These are phyloP conservation scores for Lordiphosa stackelbergi DNA, from an alignment of 1,140 invertebrate species.

Conservation along the genomic window DNA sequence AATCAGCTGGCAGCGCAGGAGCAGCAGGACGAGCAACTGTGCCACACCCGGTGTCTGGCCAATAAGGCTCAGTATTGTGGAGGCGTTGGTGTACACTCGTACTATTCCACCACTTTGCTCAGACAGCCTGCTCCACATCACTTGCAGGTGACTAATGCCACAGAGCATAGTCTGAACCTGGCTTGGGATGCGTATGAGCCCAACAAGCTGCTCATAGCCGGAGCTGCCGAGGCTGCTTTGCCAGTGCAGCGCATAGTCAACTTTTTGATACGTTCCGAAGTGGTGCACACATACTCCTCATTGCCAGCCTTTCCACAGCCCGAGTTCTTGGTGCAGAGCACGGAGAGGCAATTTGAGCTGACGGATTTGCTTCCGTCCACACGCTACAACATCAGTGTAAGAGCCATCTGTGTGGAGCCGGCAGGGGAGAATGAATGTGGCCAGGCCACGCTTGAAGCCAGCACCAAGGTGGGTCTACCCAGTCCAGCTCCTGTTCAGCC, in stretches of 20 bases:
- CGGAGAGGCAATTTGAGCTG: slow-evolving; percentile 78
- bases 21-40: slow-evolving; percentile 63
- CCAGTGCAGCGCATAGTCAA: slow-evolving; percentile 70
- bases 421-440: slow-evolving; percentile 78
- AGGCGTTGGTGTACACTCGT: slow-evolving; percentile 78
- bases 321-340: slow-evolving; percentile 78
- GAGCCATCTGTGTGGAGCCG: slow-evolving; percentile 80
- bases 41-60: slow-evolving; percentile 78
- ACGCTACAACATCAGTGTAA: slow-evolving; percentile 84
- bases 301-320: slow-evolving; percentile 50
- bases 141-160: slow-evolving; percentile 77
- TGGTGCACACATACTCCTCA: slow-evolving; percentile 78
- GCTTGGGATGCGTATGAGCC: slow-evolving; percentile 77
- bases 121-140: slow-evolving; percentile 77
- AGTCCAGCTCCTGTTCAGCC: slow-evolving; percentile 82
- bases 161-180: slow-evolving; percentile 78
- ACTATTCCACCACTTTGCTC: slow-evolving; percentile 78
- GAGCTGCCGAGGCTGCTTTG: slow-evolving; percentile 29
- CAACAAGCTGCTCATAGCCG: slow-evolving; percentile 44
- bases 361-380: slow-evolving; percentile 85
- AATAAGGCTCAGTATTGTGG: slow-evolving; percentile 79
- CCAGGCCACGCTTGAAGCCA: slow-evolving; percentile 78
- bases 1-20: slow-evolving; percentile 41
- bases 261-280: slow-evolving; percentile 78
- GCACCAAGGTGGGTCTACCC: slow-evolving; percentile 84